Conservation (phyloP, 2,113 vertebrate genomes). For the Trochalopteron elliotii region DNA sequence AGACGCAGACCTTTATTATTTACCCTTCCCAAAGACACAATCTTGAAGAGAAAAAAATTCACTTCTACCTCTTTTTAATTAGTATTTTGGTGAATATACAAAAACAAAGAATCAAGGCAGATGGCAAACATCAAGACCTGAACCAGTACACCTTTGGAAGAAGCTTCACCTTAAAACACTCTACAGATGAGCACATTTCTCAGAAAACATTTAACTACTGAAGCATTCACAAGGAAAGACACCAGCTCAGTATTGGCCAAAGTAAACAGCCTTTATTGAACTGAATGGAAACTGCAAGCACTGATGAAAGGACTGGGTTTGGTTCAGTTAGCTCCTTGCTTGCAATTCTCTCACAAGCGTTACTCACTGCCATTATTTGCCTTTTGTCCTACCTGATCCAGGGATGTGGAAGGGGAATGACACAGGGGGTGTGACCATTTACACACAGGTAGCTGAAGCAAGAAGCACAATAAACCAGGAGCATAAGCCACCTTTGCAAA, state of each 20-base stretch:
- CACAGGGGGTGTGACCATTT: background rate
- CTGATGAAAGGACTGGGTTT: background rate
- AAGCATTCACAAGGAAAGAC: background rate
- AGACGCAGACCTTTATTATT: background rate
- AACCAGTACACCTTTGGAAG: background rate
- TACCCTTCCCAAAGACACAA: background rate
- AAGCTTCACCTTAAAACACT: background rate
- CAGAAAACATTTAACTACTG: background rate
- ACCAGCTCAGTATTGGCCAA: background rate
- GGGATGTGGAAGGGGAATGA: background rate
- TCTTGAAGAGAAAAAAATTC: background rate
- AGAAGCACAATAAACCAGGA: background rate
- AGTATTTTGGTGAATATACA: background rate
- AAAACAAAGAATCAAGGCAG: background rate
- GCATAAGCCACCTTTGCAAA: background rate
- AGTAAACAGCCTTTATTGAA: background rate
- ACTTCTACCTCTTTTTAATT: slow-evolving; percentile 44
- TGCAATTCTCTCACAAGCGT: background rate
- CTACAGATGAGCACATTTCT: background rate
- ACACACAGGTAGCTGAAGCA: background rate
- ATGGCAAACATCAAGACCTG: background rate
- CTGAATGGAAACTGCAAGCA: background rate
- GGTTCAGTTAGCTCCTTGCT: background rate
- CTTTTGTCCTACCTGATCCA: background rate
- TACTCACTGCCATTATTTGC: background rate